Base-by-base conservation (phyloP, 2,797 vertebrate genomes). In the Morelia viridis region DNA sequence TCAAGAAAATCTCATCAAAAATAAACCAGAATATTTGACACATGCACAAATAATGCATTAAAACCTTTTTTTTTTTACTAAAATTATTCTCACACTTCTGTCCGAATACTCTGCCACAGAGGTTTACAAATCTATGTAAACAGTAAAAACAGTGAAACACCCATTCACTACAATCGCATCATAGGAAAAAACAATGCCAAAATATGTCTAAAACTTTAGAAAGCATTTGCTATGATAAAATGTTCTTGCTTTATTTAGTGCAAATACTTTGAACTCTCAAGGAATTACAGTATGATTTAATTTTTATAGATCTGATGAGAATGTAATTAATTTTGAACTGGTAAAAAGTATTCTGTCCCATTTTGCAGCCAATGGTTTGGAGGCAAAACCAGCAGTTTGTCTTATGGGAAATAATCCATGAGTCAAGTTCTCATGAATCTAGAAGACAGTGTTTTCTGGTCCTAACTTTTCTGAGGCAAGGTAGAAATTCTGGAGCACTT, bases 341-440 rank as follows among this genome's bases (percentile, higher is more conserved):
- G 60, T 92, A 89, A 89, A 17, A 84, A 89, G 85, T 85, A 89
- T 89, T 89, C 83, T 53, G 50, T 31, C 50, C 61, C 53, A 17
- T 84, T 89, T 35, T 41, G 60, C 50, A 46, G 60, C 46, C n/a
- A 35, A n/a, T n/a, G 22, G 13, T 17, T 17, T 53, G 13, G 41
- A 62, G 62, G 41, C 15, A 60, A 64, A 56, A 91, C 46, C 8
- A 28, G n/a, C 46, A 84, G 35, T n/a, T 91, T 87, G 26, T 50
- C 53, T 46, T 28, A 28, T 35, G 65, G 24, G 6, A 31, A 68
- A 17, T 35, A 41, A n/a, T n/a, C 4, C n/a, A 58, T 9, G 24
- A 60, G 26, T 56, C 53, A 53, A n/a, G 0, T 19, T 87, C 24
- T n/a, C 89, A 31, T 15, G 50, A n/a, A 76, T n/a, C 9, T 53